These are phyloP conservation scores for Volucella zonaria DNA, from an alignment of 2,888 invertebrate genomes.

Conservation along the genomic window DNA sequence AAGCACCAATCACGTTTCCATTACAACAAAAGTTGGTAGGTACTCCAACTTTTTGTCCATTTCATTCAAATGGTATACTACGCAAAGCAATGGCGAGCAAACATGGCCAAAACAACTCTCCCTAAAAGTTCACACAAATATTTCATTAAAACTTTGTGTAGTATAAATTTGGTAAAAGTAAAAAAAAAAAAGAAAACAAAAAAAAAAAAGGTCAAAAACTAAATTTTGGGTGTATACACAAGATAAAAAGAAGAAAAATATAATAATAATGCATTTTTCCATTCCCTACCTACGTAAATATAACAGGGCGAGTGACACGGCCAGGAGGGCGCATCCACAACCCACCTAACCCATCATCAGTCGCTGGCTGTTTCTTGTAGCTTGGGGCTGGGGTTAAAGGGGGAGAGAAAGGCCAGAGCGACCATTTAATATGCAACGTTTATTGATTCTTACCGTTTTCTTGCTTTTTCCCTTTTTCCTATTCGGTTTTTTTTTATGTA, in stretches of 20 bases:
- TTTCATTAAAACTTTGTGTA: neutral
- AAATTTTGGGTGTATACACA: constrained; percentile 6
- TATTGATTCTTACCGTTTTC: constrained; percentile 74
- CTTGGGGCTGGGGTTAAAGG: neutral
- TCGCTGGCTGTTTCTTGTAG: constrained; percentile 25
- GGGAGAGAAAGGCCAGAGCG: constrained; percentile 61
- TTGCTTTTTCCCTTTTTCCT: constrained; percentile 51
- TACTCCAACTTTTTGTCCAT: neutral
- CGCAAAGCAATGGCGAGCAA: neutral
- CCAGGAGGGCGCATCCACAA: constrained; percentile 61
- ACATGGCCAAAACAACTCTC: neutral
- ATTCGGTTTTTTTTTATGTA: constrained; percentile 13
- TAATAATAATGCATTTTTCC: constrained; percentile 29
- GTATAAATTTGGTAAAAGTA: neutral
- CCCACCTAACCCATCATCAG: constrained; percentile 52
- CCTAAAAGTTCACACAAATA: neutral
- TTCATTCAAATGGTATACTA: neutral
- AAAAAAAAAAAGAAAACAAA: constrained; percentile 9
- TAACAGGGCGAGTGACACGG: constrained; percentile 8
- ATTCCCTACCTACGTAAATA: constrained; percentile 17
- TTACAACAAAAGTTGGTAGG: neutral
- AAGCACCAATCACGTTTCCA: no score
- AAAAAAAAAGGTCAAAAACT: neutral
- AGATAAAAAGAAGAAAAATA: no score
- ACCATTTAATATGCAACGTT: constrained; percentile 74